phyloP scores from a whole-genome alignment of 1,140 invertebrate genomes.

The Neoseiulus cucumeris region DNA sequence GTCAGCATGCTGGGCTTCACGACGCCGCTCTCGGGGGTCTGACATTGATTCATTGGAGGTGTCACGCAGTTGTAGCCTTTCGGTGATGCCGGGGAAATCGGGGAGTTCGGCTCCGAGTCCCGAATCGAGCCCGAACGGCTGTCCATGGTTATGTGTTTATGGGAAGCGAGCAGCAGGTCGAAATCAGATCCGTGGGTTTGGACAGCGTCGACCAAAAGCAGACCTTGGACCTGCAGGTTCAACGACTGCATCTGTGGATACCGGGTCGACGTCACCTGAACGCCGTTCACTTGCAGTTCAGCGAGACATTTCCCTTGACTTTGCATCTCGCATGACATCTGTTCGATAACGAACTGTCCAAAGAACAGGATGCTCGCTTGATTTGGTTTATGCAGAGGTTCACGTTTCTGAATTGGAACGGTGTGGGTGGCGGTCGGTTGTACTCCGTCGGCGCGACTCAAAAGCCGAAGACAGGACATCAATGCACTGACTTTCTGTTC shows the following conservation, averaged over 20 bases:
- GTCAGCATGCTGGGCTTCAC: slow-evolving; percentile 17
- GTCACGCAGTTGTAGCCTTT: not conserved
- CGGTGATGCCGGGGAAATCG: slow-evolving; percentile 46
- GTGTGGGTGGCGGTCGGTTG: slow-evolving; percentile 8
- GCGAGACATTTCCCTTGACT: slow-evolving; percentile 40
- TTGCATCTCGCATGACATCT: slow-evolving; percentile 55
- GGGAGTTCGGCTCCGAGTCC: slow-evolving; percentile 73
- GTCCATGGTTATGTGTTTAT: slow-evolving; percentile 75
- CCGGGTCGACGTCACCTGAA: slow-evolving; percentile 49
- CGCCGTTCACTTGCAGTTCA: slow-evolving; percentile 72
- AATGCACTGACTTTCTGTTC: slow-evolving; percentile 58
- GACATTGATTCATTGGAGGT: slow-evolving; percentile 11
- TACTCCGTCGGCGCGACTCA: slow-evolving; percentile 13
- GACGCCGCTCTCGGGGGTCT: slow-evolving; percentile 24
- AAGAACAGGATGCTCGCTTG: slow-evolving; percentile 45
- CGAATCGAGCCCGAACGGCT: slow-evolving; percentile 72
- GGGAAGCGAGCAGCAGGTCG: slow-evolving; percentile 75
- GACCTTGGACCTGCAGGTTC: slow-evolving; percentile 65
- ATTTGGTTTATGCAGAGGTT: slow-evolving; percentile 10
- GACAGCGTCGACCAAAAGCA: slow-evolving; percentile 75
- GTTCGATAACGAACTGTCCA: slow-evolving; percentile 66
- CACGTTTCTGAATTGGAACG: not conserved
- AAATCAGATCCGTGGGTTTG: slow-evolving; percentile 87
- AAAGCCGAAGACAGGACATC: slow-evolving; percentile 19
- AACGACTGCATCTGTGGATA: slow-evolving; percentile 47